Evolutionary conservation across 2,797 vertebrate genomes (phyloP).

Genomic region (Echeneis naucrates): DNA sequence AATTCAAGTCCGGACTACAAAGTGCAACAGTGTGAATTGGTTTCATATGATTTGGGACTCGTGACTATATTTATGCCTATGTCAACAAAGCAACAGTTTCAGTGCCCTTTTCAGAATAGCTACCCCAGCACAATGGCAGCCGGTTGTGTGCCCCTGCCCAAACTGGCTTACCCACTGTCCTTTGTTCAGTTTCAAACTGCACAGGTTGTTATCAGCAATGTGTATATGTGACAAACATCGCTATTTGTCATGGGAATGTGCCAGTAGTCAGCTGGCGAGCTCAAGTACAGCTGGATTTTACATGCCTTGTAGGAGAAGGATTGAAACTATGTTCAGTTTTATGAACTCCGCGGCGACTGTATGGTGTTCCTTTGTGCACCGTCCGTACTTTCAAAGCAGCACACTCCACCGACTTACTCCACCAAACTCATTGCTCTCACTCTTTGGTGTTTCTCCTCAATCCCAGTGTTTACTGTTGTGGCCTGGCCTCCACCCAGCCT

Average conservation of each 20-base stretch:
- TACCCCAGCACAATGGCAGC: constrained; percentile 37
- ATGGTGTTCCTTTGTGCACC: constrained; percentile 34
- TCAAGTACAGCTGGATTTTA: constrained; percentile 49
- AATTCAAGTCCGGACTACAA: constrained; percentile 69
- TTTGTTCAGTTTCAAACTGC: constrained; percentile 68
- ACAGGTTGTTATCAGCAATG: constrained; percentile 62
- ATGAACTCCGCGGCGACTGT: constrained; percentile 51
- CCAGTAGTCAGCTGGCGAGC: constrained; percentile 64
- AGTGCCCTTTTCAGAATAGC: constrained; percentile 55
- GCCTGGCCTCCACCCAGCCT: constrained; percentile 78
- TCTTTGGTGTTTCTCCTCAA: constrained; percentile 75
- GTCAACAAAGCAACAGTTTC: constrained; percentile 59
- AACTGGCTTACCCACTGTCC: constrained; percentile 47
- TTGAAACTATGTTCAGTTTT: constrained; percentile 71
- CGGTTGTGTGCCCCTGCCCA: constrained; percentile 50
- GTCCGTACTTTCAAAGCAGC: constrained; percentile 37
- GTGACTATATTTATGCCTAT: constrained; percentile 54
- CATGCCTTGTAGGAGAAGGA: constrained; percentile 64
- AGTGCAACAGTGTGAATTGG: constrained; percentile 10
- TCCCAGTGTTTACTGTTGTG: constrained; percentile 81
- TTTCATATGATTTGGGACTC: constrained; percentile 59
- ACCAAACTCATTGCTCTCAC: constrained; percentile 56
- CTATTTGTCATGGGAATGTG: constrained; percentile 72
- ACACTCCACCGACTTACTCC: constrained; percentile 45
- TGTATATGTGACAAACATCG: constrained; percentile 57